A percentile compares a stretch with the other conserved stretches of the same genome.
Evolutionary conservation across 2,113 vertebrate genomes (phyloP).

Genomic region (Gnathonemus longibarbis): DNA sequence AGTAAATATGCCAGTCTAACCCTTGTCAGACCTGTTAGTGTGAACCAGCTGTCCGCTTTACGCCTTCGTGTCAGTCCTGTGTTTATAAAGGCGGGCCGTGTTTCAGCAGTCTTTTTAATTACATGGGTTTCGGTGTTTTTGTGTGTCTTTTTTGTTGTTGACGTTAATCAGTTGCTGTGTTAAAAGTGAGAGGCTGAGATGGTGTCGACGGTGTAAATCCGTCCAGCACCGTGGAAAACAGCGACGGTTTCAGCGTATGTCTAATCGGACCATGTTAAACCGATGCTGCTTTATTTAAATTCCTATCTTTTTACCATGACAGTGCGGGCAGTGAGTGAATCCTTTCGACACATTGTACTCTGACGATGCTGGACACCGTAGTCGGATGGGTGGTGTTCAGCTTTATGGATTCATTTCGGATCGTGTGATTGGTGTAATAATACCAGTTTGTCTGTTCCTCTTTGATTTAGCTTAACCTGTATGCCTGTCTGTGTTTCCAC

Average conservation of each 20-base stretch:
- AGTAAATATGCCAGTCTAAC: neutral
- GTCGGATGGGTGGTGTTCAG: neutral
- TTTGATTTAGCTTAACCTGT: neutral
- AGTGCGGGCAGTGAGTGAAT: neutral
- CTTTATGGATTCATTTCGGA: neutral
- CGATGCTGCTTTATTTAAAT: neutral
- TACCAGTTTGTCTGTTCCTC: neutral
- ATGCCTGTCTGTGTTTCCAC: neutral
- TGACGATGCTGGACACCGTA: neutral
- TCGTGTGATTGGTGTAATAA: neutral
- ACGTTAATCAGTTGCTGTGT: neutral
- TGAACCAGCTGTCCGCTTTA: neutral
- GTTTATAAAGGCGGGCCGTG: neutral
- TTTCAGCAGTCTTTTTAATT: neutral
- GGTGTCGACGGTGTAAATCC: neutral
- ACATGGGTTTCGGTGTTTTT: neutral
- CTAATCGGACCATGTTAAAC: neutral
- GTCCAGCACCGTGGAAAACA: neutral
- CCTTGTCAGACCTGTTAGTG: conserved; percentile 4
- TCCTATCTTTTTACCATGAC: neutral
- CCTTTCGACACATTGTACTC: neutral
- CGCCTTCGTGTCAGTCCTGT: neutral
- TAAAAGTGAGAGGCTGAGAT: neutral
- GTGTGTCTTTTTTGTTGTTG: neutral
- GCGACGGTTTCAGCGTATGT: neutral